Evolutionary conservation across 64 coral and sea anemone genomes (phyloP).

Genomic region (Montipora foliosa): DNA sequence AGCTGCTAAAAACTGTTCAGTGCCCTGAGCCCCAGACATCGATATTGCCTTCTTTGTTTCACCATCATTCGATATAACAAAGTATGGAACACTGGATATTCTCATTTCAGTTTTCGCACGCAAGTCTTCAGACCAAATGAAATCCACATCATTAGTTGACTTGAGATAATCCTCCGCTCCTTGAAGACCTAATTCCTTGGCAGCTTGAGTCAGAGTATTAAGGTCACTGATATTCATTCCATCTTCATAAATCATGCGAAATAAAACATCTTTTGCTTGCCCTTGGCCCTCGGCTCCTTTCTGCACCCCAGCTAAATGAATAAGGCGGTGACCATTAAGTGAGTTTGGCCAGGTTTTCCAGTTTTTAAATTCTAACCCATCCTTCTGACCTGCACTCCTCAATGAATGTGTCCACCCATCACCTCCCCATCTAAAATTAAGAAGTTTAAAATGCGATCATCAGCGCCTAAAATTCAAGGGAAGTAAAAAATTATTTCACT

Average conservation of each 20-base stretch:
- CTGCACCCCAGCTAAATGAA: constrained; percentile 75
- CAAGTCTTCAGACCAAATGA: constrained; percentile 77
- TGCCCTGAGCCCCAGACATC: constrained; percentile 80
- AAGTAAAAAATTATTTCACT: no score
- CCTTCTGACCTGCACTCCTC: constrained; percentile 57
- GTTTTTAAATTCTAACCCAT: constrained; percentile 86
- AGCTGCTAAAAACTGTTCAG: constrained; percentile 71
- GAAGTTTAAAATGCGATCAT: not conserved
- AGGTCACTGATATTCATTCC: constrained; percentile 87
- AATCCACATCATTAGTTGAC: constrained; percentile 69
- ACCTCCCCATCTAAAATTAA: constrained; percentile 62
- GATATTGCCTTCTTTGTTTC: constrained; percentile 38
- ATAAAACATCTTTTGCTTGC: constrained; percentile 83
- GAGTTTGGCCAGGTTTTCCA: constrained; percentile 91
- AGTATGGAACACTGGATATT: constrained; percentile 91
- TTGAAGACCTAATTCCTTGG: constrained; percentile 66
- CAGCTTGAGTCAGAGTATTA: constrained; percentile 68
- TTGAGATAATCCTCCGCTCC: constrained; percentile 72
- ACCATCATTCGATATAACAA: constrained; percentile 62
- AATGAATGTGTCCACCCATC: constrained; percentile 87
- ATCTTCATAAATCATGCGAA: constrained; percentile 92
- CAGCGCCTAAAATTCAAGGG: no score
- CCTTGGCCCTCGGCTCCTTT: constrained; percentile 72
- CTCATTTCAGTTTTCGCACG: constrained; percentile 76
- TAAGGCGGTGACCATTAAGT: constrained; percentile 77